A percentile compares a stretch with the other conserved stretches of the same genome.
phyloP scores from a whole-genome alignment of 2,113 vertebrate species.

The Chlorocebus sabaeus region DNA sequence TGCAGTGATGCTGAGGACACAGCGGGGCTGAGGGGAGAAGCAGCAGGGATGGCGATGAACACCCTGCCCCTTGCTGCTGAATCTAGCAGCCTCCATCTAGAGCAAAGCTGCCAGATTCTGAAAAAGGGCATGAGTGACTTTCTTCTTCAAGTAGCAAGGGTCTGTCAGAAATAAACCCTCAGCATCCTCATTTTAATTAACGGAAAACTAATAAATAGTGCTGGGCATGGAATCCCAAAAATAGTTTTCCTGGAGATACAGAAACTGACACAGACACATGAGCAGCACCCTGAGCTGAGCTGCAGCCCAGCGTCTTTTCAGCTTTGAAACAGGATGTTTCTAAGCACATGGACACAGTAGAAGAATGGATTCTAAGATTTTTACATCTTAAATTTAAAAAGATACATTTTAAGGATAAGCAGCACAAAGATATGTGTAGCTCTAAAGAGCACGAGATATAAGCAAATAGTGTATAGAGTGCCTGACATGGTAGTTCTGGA shows the following conservation, averaged over 20 bases:
- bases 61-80: no score
- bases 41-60: neutral
- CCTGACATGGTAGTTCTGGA: neutral
- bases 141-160: neutral
- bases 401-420: neutral
- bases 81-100: neutral
- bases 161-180: neutral
- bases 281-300: neutral
- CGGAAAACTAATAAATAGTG: neutral
- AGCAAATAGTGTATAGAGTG: neutral
- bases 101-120: neutral
- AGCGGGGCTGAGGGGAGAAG: neutral
- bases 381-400: neutral
- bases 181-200: conserved; percentile 37
- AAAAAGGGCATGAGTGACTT: neutral
- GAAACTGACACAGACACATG: neutral
- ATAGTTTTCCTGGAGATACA: neutral
- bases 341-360: neutral
- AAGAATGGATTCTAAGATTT: neutral
- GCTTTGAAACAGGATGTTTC: neutral
- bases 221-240: conserved; percentile 17
- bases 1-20: neutral
- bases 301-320: neutral
- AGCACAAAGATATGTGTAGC: neutral
- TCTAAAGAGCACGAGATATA: neutral